These are phyloP conservation scores for Phoenicopterus ruber DNA, from an alignment of 2,113 vertebrate genomes.

Conservation along the genomic window DNA sequence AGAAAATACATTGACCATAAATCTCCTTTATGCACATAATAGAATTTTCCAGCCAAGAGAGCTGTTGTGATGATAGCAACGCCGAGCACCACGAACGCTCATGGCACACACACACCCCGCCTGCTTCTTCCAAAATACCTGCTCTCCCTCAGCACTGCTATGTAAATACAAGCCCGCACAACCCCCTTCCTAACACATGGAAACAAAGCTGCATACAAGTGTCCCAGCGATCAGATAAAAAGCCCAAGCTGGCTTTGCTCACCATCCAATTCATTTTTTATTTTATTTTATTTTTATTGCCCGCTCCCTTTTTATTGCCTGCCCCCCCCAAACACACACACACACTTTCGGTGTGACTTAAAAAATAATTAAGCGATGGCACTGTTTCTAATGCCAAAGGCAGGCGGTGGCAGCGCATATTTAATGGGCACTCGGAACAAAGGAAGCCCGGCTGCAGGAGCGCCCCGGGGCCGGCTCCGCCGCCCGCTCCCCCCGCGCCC, in stretches of 20 bases:
- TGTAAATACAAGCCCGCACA: conserved; percentile 21
- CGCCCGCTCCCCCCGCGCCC: background rate
- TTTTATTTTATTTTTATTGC: background rate
- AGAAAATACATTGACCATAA: conserved; percentile 44
- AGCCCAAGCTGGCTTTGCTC: background rate
- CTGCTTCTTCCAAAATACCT: conserved; percentile 44
- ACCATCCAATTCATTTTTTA: background rate
- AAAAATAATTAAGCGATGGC: background rate
- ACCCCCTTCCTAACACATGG: background rate
- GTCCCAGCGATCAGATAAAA: background rate
- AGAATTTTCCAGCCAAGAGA: conserved; percentile 60
- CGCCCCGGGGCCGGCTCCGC: conserved; percentile 28
- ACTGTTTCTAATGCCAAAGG: conserved; percentile 12
- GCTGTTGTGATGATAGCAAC: conserved; percentile 46
- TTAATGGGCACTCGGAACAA: conserved; percentile 73
- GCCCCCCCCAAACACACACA: too few relatives aligned
- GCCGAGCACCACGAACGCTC: background rate
- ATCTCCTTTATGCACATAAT: conserved; percentile 52
- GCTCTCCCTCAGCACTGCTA: background rate
- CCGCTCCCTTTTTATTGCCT: background rate
- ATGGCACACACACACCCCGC: background rate
- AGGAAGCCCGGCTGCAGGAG: conserved; percentile 61
- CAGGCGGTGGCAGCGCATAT: conserved; percentile 66
- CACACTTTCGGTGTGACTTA: background rate
- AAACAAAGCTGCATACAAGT: conserved; percentile 59